A percentile compares a stretch with the other conserved stretches of the same genome.
These are phyloP conservation scores for Drosophila carrolli DNA, from an alignment of 1,140 invertebrate species.

Conservation along the genomic window DNA sequence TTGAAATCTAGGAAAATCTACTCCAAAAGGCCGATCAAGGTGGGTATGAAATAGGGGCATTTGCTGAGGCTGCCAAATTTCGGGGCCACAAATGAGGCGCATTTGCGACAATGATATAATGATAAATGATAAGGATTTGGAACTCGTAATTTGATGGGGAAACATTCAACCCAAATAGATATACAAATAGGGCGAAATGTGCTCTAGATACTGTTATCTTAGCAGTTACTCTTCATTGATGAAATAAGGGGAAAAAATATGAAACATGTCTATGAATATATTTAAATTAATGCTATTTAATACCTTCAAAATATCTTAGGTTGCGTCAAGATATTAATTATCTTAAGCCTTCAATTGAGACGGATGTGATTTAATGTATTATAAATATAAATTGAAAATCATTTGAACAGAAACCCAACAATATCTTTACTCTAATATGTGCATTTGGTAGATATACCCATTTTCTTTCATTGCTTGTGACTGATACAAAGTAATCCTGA, in stretches of 20 bases:
- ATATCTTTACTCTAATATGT: too few species aligned
- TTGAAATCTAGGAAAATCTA: slow-evolving; percentile 14
- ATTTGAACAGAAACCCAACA: too few species aligned
- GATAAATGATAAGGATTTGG: slow-evolving; percentile 15
- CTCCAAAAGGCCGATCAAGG: slow-evolving; percentile 4
- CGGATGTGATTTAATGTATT: too few species aligned
- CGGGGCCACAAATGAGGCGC: slow-evolving; percentile 16
- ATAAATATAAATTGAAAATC: too few species aligned
- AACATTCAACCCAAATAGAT: slow-evolving; percentile 44
- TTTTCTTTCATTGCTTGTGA: too few species aligned
- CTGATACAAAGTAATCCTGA: too few species aligned
- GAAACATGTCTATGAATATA: not conserved
- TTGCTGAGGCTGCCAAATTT: not conserved
- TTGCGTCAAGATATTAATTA: not conserved
- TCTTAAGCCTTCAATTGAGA: not conserved
- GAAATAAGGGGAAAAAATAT: not conserved
- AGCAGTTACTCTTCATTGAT: not conserved
- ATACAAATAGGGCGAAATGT: slow-evolving; percentile 19
- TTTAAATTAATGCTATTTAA: not conserved
- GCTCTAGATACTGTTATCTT: slow-evolving; percentile 25
- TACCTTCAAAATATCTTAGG: not conserved
- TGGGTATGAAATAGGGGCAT: not conserved
- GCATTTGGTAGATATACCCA: too few species aligned
- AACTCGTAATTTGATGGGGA: slow-evolving; percentile 30
- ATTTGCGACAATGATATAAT: slow-evolving; percentile 20